Evolutionary conservation across 2,797 vertebrate genomes (phyloP), one percentile per base, ranked within the genome.

Genomic region (Helarctos malayanus): DNA sequence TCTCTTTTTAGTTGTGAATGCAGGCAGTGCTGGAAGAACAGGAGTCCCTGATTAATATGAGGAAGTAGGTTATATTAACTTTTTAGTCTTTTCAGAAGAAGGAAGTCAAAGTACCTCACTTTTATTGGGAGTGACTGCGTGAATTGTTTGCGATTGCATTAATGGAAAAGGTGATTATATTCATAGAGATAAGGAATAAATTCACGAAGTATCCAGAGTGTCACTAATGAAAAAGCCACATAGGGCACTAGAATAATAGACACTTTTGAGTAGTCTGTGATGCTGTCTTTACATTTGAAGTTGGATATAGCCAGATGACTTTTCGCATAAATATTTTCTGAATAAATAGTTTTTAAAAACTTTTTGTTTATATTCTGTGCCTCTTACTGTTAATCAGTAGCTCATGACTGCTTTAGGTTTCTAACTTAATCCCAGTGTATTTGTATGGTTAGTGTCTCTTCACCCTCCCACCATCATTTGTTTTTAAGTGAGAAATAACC

Each of bases 91-190:
- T 56, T 73, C 59, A 23, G n/a, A 92, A 85, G n/a, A 89, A 92
- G 73, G 78, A 96, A 65, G 47, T 65, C 79, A 86, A 89, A 71
- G 59, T 76, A 65, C 57, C 45, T 95, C 65, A 83, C 45, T 93
- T 93, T 89, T 78, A 68, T 75, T 38, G 47, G 19, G 41, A 87
- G 25, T 56, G 75, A 85, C 41, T 89, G 65, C 78, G 41, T 84
- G 45, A 80, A 93, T 95, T 87, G 61, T 86, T 87, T 69, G 68
- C 18, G 27, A 19, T 76, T 91, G 23, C 29, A 27, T 79, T 91
- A 59, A 65, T 95, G 95, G 54, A 84, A 95, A 96, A 93, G 76
- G 79, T 96, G 49, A 94, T 91, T 45, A 79, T 71, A 91, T 68
- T 95, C 71, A 16, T 56, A 91, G 29, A 76, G 54, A 83, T 91